Percentiles rank a stretch among this genome's conserved stretches.
These are phyloP conservation scores for Labroides dimidiatus DNA, from an alignment of 2,797 vertebrate species.

Conservation along the genomic window DNA sequence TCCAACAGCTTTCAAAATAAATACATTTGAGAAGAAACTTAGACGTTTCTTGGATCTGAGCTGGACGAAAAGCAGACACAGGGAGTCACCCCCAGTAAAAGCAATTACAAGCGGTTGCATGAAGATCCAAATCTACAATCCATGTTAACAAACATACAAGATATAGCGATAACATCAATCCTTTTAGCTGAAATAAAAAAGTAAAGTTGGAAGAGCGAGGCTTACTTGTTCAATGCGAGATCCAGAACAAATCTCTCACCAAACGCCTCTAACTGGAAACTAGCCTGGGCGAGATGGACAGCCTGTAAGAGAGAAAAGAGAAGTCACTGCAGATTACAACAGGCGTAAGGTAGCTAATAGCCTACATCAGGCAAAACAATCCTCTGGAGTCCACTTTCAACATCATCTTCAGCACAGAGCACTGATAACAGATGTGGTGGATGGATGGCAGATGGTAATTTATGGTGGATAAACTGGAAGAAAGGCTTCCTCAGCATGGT, in stretches of 20 bases:
- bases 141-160: neutral
- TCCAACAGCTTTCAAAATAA: neutral
- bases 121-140: neutral
- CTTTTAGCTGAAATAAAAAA: neutral
- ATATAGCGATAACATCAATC: neutral
- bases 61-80: neutral
- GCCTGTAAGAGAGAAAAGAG: constrained; percentile 80
- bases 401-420: constrained; percentile 17
- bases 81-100: neutral
- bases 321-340: constrained; percentile 20
- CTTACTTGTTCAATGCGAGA: constrained; percentile 97
- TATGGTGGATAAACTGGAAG: constrained; percentile 27
- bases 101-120: neutral
- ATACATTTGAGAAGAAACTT: neutral
- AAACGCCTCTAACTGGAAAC: constrained; percentile 97
- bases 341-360: constrained; percentile 3
- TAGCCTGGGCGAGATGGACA: constrained; percentile 94
- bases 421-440: constrained; percentile 51
- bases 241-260: constrained; percentile 95
- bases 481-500: constrained; percentile 28
- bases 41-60: neutral
- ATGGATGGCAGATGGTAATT: constrained; percentile 46
- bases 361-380: neutral
- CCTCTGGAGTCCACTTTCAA: constrained; percentile 24
- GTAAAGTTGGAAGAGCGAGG: constrained; percentile 37